These are phyloP conservation scores for Anniella stebbinsi DNA, from an alignment of 2,797 vertebrate species.

Conservation along the genomic window DNA sequence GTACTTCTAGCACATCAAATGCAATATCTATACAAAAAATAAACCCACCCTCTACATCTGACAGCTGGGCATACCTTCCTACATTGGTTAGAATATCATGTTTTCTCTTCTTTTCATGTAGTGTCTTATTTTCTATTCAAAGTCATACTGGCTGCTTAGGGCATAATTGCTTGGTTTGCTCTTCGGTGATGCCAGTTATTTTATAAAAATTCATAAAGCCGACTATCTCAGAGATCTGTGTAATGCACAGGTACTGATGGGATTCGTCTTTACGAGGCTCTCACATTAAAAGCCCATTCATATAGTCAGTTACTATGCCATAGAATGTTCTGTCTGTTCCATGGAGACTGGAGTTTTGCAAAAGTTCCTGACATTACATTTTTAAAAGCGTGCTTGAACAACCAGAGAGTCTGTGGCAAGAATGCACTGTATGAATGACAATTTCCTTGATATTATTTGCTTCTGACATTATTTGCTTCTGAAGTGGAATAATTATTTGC, in stretches of 20 bases:
- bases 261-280: slow-evolving; percentile 34
- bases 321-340: slow-evolving; percentile 40
- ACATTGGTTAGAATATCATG: slow-evolving; percentile 51
- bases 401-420: background rate
- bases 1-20: slow-evolving; percentile 46
- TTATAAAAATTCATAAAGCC: slow-evolving; percentile 53
- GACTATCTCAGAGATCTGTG: slow-evolving; percentile 45
- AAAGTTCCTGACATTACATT: slow-evolving; percentile 45
- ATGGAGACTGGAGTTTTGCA: slow-evolving; percentile 26
- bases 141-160: slow-evolving; percentile 63
- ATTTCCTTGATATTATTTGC: slow-evolving; percentile 44
- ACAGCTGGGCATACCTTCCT: slow-evolving; percentile 35
- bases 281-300: slow-evolving; percentile 29
- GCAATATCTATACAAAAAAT: slow-evolving; percentile 6
- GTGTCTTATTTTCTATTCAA: slow-evolving; percentile 63
- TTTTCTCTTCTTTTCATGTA: background rate
- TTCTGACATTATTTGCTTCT: slow-evolving; percentile 47
- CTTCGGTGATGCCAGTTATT: slow-evolving; percentile 56
- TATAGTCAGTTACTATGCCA: slow-evolving; percentile 49
- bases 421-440: slow-evolving; percentile 26
- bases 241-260: slow-evolving; percentile 36
- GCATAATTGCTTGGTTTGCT: slow-evolving; percentile 63
- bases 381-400: slow-evolving; percentile 51
- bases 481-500: slow-evolving; percentile 35
- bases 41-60: slow-evolving; percentile 39